Evolutionary conservation across 1,140 invertebrate species (phyloP).

Genomic region (Thalassaphorura encarpata): DNA sequence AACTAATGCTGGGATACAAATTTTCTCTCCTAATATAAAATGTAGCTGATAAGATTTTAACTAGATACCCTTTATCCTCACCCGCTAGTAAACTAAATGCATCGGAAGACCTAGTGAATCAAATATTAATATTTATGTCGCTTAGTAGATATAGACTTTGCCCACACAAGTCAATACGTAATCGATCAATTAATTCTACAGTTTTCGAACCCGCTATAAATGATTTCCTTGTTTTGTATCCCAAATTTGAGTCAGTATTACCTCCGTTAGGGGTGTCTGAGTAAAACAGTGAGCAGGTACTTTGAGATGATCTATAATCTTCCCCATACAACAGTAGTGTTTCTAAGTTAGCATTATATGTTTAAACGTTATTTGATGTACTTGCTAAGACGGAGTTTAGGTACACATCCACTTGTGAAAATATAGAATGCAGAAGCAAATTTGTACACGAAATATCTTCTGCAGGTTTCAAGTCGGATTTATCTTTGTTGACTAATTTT

Average conservation of each 20-base stretch:
- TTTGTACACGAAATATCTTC: slow-evolving; percentile 2
- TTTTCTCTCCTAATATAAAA: slow-evolving; percentile 16
- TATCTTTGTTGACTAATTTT: slow-evolving; percentile 11
- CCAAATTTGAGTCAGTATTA: neutral
- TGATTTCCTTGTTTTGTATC: slow-evolving; percentile 6
- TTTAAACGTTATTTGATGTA: slow-evolving; percentile 39
- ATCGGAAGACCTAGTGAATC: slow-evolving; percentile 9
- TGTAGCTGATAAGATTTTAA: slow-evolving; percentile 16
- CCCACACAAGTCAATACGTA: slow-evolving; percentile 11
- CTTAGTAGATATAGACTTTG: slow-evolving; percentile 17
- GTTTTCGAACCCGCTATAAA: neutral
- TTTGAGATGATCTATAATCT: slow-evolving; percentile 37
- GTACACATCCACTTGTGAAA: slow-evolving; percentile 36
- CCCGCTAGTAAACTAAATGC: slow-evolving; percentile 1
- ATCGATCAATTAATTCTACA: slow-evolving; percentile 15
- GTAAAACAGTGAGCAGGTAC: slow-evolving; percentile 29
- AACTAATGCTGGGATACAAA: slow-evolving; percentile 11
- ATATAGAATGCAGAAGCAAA: slow-evolving; percentile 11
- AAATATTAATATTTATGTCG: slow-evolving; percentile 13
- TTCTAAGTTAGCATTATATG: slow-evolving; percentile 41
- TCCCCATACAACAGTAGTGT: slow-evolving; percentile 37
- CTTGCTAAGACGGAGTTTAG: slow-evolving; percentile 41
- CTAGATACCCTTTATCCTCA: neutral
- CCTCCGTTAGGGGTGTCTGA: slow-evolving; percentile 1
- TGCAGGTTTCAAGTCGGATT: neutral